A percentile compares a stretch with the other conserved stretches of the same genome.
These are phyloP conservation scores for Istiophorus platypterus DNA, from an alignment of 2,113 vertebrate genomes.

Conservation along the genomic window DNA sequence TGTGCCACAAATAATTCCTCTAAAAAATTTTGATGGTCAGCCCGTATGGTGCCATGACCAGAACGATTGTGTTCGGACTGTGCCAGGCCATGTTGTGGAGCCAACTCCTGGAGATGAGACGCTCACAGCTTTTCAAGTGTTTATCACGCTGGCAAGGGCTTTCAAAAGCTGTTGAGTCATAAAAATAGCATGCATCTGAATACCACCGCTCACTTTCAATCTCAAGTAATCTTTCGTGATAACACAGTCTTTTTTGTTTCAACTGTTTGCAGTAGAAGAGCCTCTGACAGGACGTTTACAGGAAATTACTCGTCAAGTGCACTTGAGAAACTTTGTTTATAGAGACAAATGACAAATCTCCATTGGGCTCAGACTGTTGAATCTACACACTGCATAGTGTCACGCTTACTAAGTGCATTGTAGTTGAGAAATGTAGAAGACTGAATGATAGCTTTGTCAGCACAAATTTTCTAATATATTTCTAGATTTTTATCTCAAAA, in stretches of 20 bases:
- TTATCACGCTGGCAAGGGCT: conserved; percentile 76
- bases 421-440: not conserved
- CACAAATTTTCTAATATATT: not conserved
- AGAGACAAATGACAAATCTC: conserved; percentile 65
- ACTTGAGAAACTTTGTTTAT: conserved; percentile 63
- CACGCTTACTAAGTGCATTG: not conserved
- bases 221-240: conserved; percentile 70
- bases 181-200: conserved; percentile 79
- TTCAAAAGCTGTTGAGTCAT: conserved; percentile 76
- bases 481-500: not conserved
- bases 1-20: conserved; percentile 8
- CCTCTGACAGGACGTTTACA: conserved; percentile 54
- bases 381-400: conserved; percentile 37
- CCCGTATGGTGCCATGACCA: conserved; percentile 31
- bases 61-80: conserved; percentile 52
- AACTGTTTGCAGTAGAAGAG: conserved; percentile 31
- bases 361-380: conserved; percentile 47
- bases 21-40: conserved; percentile 14
- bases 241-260: conserved; percentile 61
- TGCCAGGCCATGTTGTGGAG: conserved; percentile 23
- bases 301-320: conserved; percentile 69
- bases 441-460: conserved; percentile 11
- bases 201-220: conserved; percentile 70
- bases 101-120: conserved; percentile 61
- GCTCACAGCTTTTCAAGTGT: conserved; percentile 76